These are phyloP conservation scores for Aspidiotus rigidus DNA, from an alignment of 2,888 invertebrate species.

Conservation along the genomic window DNA sequence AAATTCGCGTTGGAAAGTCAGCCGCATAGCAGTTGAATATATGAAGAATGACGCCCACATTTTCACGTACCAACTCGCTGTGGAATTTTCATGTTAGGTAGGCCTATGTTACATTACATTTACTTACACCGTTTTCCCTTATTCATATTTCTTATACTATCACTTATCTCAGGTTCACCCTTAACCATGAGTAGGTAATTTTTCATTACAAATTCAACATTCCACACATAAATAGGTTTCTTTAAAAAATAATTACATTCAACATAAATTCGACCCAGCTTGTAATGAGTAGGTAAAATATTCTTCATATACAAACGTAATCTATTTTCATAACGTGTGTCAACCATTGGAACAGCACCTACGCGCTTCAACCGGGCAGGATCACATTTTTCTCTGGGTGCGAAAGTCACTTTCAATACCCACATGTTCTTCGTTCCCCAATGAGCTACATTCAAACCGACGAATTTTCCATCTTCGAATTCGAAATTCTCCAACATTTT, in stretches of 20 bases:
- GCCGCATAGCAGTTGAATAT: neutral
- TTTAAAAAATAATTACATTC: neutral
- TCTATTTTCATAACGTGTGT: neutral
- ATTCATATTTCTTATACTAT: neutral
- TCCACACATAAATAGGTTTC: neutral
- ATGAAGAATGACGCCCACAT: neutral
- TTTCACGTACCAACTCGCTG: neutral
- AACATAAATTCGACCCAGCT: neutral
- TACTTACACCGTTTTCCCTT: neutral
- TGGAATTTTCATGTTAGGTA: neutral
- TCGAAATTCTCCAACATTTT: neutral
- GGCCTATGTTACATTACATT: too few species aligned
- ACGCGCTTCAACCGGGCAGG: neutral
- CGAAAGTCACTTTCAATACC: neutral
- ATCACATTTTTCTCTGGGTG: too few species aligned
- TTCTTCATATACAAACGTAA: neutral
- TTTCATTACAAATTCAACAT: neutral
- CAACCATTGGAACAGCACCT: neutral
- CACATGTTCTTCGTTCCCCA: neutral
- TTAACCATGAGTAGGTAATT: neutral
- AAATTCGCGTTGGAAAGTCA: neutral
- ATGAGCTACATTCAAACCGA: neutral
- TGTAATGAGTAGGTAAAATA: neutral
- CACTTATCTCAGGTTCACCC: neutral
- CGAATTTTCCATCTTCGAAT: neutral